phyloP scores from a whole-genome alignment of 2,113 vertebrate species.

The Prunella fulvescens region DNA sequence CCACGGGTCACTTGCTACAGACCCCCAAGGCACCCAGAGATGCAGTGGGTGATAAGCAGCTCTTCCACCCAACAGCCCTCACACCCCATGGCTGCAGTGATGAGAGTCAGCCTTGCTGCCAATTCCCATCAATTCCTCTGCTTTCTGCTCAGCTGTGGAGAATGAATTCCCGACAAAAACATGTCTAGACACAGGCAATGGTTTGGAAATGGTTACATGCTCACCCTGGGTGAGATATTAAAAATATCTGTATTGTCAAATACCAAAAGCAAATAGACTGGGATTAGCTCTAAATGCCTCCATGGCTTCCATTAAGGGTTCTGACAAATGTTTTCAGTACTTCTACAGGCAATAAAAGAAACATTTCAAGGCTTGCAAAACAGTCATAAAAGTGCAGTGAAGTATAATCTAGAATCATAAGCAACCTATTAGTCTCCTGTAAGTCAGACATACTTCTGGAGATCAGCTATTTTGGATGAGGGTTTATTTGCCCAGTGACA shows the following conservation, averaged over 20 bases:
- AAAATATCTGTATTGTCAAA: conserved; percentile 27
- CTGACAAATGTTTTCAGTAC: conserved; percentile 2
- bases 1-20: neutral
- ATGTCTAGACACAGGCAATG: neutral
- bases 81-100: neutral
- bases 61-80: neutral
- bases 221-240: neutral
- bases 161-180: neutral
- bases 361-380: conserved; percentile 14
- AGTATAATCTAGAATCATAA: conserved; percentile 10
- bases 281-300: conserved; percentile 9
- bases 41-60: neutral
- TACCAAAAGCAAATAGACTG: neutral
- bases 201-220: neutral
- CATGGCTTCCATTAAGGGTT: neutral
- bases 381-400: neutral
- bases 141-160: neutral
- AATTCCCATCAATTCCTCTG: neutral
- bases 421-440: neutral
- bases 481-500: neutral
- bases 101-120: neutral
- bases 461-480: neutral
- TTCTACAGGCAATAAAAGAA: neutral
- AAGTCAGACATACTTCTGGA: neutral
- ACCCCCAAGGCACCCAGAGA: neutral